Conservation (phyloP, 2,113 vertebrate species). For the Myotis davidii region DNA sequence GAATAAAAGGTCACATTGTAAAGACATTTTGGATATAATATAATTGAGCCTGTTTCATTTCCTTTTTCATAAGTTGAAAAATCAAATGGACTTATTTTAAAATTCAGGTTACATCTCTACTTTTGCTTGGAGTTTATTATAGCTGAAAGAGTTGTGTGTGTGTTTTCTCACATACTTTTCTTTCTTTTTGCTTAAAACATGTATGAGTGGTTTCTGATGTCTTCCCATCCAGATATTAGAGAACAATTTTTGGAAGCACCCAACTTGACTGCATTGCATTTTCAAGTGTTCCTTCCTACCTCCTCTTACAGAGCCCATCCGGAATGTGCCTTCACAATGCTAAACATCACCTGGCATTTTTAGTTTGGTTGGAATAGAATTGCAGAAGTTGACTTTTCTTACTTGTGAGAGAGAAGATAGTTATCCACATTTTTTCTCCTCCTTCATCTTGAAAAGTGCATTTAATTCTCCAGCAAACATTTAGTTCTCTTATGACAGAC, state of each 20-base stretch:
- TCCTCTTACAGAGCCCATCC: background rate
- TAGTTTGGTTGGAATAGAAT: constrained; percentile 56
- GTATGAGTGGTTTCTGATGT: constrained; percentile 72
- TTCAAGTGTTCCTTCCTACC: background rate
- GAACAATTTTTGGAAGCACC: constrained; percentile 64
- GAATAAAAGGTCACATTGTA: constrained; percentile 63
- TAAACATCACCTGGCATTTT: constrained; percentile 56
- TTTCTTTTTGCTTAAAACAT: constrained; percentile 28
- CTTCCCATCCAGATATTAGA: constrained; percentile 57
- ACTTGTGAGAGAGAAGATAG: constrained; percentile 51
- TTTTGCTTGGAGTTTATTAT: constrained; percentile 62
- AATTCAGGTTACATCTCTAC: constrained; percentile 63
- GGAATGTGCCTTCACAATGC: background rate
- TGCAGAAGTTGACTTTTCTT: constrained; percentile 65
- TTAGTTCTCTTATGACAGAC: background rate
- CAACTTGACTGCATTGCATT: background rate
- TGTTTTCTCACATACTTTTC: background rate
- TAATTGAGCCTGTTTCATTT: constrained; percentile 55
- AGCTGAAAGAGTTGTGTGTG: constrained; percentile 15
- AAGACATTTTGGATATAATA: constrained; percentile 54
- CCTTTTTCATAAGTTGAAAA: constrained; percentile 63
- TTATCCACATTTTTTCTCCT: constrained; percentile 29
- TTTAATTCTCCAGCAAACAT: constrained; percentile 51
- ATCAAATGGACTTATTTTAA: constrained; percentile 67
- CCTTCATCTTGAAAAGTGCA: constrained; percentile 51